These are phyloP conservation scores for Lathamus discolor DNA, from an alignment of 2,113 vertebrate species.

Conservation along the genomic window DNA sequence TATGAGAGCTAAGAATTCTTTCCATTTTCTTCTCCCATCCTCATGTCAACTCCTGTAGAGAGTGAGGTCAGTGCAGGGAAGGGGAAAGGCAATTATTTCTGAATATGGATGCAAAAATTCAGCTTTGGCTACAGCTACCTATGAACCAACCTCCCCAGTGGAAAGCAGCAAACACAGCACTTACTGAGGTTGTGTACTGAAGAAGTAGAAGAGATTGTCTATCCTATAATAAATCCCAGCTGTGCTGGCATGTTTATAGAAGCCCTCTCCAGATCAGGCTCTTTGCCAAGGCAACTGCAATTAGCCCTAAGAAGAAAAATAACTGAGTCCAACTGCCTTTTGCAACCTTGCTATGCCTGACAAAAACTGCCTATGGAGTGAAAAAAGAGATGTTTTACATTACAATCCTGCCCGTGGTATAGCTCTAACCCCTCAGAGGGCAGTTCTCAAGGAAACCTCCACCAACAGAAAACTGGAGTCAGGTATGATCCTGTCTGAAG, in stretches of 20 bases:
- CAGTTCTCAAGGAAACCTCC: neutral
- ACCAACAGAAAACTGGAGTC: accelerated
- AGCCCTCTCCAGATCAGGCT: neutral
- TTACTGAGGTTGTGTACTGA: neutral
- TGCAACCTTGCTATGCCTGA: neutral
- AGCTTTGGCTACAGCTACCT: neutral
- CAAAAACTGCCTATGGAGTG: neutral
- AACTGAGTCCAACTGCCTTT: neutral
- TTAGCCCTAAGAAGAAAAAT: neutral
- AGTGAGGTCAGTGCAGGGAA: neutral
- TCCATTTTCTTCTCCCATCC: neutral
- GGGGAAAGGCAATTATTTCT: neutral
- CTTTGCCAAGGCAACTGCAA: slow-evolving; percentile 38
- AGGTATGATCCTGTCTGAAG: neutral
- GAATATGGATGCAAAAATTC: neutral
- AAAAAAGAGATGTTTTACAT: neutral
- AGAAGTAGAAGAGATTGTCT: neutral
- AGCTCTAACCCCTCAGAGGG: neutral
- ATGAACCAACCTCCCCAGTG: neutral
- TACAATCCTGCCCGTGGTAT: neutral
- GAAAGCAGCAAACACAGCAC: neutral
- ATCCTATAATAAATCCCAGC: slow-evolving; percentile 46
- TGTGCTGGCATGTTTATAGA: slow-evolving; percentile 43
- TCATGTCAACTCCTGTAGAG: neutral
- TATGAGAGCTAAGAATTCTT: neutral